Evolutionary conservation across 2,888 invertebrate species (phyloP).

Genomic region (Melipona bicolor): DNA sequence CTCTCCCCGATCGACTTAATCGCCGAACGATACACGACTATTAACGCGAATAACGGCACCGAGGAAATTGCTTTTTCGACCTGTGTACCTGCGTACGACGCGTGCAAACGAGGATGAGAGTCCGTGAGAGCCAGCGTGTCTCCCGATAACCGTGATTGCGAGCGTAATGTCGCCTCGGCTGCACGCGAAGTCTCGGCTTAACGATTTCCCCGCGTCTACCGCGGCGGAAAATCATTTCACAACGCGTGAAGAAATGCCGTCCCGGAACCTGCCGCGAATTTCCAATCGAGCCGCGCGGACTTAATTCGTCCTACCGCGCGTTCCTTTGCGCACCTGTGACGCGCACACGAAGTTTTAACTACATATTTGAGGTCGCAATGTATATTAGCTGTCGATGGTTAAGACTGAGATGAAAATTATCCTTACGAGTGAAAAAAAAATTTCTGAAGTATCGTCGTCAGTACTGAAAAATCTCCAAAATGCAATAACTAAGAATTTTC

Average conservation of each 20-base stretch:
- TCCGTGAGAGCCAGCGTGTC: slow-evolving; percentile 41
- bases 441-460: neutral
- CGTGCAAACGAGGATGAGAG: slow-evolving; percentile 42
- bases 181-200: slow-evolving; percentile 56
- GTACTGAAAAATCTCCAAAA: no score
- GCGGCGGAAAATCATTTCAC: slow-evolving; percentile 38
- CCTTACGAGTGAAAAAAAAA: neutral
- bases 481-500: no score
- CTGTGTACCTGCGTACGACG: neutral
- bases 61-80: slow-evolving; percentile 62
- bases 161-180: slow-evolving; percentile 29
- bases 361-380: neutral
- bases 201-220: slow-evolving; percentile 35
- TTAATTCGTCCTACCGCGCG: neutral
- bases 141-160: slow-evolving; percentile 46
- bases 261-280: slow-evolving; percentile 27
- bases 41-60: slow-evolving; percentile 54
- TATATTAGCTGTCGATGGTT: neutral
- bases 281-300: neutral
- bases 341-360: neutral
- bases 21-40: slow-evolving; percentile 43
- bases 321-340: neutral
- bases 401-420: no score
- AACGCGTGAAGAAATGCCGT: slow-evolving; percentile 49
- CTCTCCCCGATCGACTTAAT: slow-evolving; percentile 38